phyloP scores from a whole-genome alignment of 1,140 invertebrate genomes.

The Acromyrmex charruanus region DNA sequence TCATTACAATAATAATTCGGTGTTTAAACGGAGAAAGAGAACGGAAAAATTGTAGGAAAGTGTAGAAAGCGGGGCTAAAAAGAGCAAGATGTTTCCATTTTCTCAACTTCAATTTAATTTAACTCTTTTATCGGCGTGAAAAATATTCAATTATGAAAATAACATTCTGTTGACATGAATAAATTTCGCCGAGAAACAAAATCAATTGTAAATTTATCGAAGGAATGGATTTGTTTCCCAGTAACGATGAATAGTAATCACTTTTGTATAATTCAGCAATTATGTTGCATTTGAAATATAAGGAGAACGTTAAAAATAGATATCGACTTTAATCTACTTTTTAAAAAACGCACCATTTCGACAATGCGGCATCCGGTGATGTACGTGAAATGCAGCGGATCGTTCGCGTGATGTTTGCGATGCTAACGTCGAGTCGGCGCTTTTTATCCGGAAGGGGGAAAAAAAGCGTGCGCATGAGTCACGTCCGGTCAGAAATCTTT shows the following conservation, averaged over 20 bases:
- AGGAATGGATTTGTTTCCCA: background rate
- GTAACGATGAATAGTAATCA: background rate
- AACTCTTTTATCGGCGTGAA: background rate
- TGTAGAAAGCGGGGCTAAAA: background rate
- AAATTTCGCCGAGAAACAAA: background rate
- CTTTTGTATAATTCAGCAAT: background rate
- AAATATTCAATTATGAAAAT: background rate
- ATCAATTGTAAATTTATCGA: background rate
- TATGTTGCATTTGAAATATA: too few species aligned
- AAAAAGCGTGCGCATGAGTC: constrained; percentile 34
- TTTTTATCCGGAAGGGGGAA: constrained; percentile 25
- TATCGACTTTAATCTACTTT: background rate
- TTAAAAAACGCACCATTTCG: background rate
- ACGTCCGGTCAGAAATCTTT: constrained; percentile 38
- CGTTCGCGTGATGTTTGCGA: background rate
- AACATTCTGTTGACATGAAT: background rate
- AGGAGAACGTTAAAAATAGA: background rate
- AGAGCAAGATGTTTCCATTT: background rate
- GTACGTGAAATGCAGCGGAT: background rate
- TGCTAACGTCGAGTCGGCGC: background rate
- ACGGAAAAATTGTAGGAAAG: constrained; percentile 36
- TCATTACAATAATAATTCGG: constrained; percentile 24
- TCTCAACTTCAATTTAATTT: background rate
- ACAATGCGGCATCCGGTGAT: background rate
- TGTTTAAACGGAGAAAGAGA: constrained; percentile 23